Base-by-base conservation (phyloP, 2,113 vertebrate genomes). In the Lycaon pictus region DNA sequence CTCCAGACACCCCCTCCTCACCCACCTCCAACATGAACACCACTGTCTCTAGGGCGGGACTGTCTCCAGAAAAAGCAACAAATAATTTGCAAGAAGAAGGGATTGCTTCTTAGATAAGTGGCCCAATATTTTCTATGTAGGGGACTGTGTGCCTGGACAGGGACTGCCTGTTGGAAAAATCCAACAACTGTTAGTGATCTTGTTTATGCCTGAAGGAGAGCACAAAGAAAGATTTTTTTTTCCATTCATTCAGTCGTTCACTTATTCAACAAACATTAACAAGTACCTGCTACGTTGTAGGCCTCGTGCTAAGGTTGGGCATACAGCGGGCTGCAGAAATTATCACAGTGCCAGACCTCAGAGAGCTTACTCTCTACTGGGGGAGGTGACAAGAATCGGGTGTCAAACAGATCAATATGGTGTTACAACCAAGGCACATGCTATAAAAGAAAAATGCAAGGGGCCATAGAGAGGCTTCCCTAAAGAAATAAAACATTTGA, bases 261-360 rank as follows among this genome's bases (percentile, higher is more conserved):
- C 12, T 51, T 85, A 76, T 37, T 94, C 62, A 17, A 53, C 69
- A 72, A 62, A 72, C 5, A 7, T 23, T 12, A 65, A 27, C 32
- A 12, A 15, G 25, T 5, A 2, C 7, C 13, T 4, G 1, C 16
- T 29, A 1, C 2, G 7, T 6, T 17, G 5, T 15, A 72, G 60
- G 29, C 32, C 37, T 32, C 5, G 16, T 8, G 60, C 8, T 11
- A 74, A 65, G 43, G 5, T 19, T 43, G 60, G 53, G 23, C 10
- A 55, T 17, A 7, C 7, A 0, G 23, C 3, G 1, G 9, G 22
- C 56, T n/a, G 23, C 1, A 69, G 67, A n/a, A 69, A 25, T 11
- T 25, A 10, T 55, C 69, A 43, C 10, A n/a, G 0, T 32, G 19
- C 67, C 27, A 48, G 35, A 29, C 2, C 10, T 48, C 27, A 4